phyloP scores from a whole-genome alignment of 2,888 invertebrate genomes.

The Macropis europaea region DNA sequence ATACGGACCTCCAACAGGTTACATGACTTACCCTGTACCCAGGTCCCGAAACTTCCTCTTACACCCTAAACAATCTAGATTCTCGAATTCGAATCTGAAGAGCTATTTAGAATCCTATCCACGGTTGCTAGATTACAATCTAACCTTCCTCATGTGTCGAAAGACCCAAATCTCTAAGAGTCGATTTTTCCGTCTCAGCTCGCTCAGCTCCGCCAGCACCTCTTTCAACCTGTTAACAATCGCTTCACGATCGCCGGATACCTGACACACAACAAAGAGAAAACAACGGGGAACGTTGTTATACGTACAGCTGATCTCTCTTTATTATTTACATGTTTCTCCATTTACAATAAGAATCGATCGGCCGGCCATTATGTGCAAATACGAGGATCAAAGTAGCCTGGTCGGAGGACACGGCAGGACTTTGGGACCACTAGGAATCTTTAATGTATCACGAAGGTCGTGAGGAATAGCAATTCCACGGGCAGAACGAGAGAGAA shows the following conservation, averaged over 20 bases:
- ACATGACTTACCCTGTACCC: no score
- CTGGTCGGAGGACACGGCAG: constrained; percentile 1
- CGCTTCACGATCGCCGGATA: constrained; percentile 53
- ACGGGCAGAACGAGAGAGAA: constrained; percentile 54
- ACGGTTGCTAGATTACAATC: no score
- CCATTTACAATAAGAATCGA: constrained; percentile 16
- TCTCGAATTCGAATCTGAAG: no score
- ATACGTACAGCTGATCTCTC: background rate
- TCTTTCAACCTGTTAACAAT: constrained; percentile 55
- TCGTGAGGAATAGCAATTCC: constrained; percentile 61
- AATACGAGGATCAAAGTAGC: constrained; percentile 27
- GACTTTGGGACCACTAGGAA: constrained; percentile 12
- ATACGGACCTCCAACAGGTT: no score
- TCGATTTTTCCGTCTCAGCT: constrained; percentile 54
- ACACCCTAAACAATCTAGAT: no score
- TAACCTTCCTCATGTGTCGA: constrained; percentile 51
- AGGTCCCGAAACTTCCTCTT: no score
- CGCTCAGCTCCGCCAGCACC: constrained; percentile 36
- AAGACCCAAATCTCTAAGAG: constrained; percentile 57
- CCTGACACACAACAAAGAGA: constrained; percentile 36
- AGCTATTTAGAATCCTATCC: no score
- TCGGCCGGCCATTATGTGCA: constrained; percentile 29
- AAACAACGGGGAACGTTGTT: constrained; percentile 3
- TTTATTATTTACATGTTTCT: constrained; percentile 29
- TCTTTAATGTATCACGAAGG: constrained; percentile 60